Evolutionary conservation across 2,888 invertebrate species (phyloP).

Genomic region (Argyresthia albistria): DNA sequence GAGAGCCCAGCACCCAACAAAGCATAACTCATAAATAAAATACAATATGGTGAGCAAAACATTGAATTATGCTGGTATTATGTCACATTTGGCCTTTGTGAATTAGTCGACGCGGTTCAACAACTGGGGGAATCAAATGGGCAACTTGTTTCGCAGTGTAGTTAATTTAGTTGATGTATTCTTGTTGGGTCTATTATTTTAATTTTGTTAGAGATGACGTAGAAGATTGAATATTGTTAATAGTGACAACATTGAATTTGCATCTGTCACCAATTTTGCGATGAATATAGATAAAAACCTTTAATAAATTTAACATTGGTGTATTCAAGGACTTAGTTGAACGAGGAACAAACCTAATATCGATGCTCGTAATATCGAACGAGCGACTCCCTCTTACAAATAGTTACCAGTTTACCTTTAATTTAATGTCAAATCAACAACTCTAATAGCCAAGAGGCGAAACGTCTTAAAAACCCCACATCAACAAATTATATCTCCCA

Average conservation of each 20-base stretch:
- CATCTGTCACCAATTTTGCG: too few relatives aligned
- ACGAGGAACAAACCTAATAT: too few relatives aligned
- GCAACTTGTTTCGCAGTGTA: slow-evolving; percentile 36
- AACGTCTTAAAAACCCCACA: background rate
- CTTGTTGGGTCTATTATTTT: background rate
- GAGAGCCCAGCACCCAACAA: slow-evolving; percentile 40
- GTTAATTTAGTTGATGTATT: slow-evolving; percentile 21
- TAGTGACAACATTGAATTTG: too few relatives aligned
- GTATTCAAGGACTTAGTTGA: too few relatives aligned
- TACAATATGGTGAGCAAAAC: slow-evolving; percentile 75
- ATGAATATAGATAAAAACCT: too few relatives aligned
- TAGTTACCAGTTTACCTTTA: too few relatives aligned
- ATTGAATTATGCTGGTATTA: slow-evolving; percentile 72
- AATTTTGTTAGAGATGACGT: background rate
- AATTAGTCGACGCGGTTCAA: slow-evolving; percentile 50
- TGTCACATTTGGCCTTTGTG: slow-evolving; percentile 73
- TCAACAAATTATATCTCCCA: background rate
- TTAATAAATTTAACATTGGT: too few relatives aligned
- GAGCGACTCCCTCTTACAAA: too few relatives aligned
- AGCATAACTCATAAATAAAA: slow-evolving; percentile 73
- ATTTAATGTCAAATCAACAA: too few relatives aligned
- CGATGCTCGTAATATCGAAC: too few relatives aligned
- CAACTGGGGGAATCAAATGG: slow-evolving; percentile 37
- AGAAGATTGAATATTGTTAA: too few relatives aligned
- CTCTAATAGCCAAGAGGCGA: too few relatives aligned